Base-by-base conservation (phyloP, 2,797 vertebrate species). In the Xenops minutus region DNA sequence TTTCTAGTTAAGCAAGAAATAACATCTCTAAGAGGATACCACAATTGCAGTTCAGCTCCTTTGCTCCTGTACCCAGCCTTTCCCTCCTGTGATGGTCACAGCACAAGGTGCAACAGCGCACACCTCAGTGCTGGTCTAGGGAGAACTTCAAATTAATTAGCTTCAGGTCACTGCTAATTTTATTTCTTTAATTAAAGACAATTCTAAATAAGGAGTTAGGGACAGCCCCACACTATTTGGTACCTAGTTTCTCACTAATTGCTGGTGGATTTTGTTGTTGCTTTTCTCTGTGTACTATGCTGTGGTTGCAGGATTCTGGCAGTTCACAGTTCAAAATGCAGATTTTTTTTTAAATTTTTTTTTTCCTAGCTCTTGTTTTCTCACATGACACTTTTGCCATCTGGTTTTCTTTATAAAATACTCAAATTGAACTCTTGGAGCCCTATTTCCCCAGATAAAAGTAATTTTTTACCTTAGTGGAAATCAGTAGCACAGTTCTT, bases 81-180 rank as follows among this genome's bases (percentile, higher is more conserved):
- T 64, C 21, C 10, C 24, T 88, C 6, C 36, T 72, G 12, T n/a
- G 64, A n/a, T 1, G 7, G 24, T 61, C 54, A 75, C 52, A 82
- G 39, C 18, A 20, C 13, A 27, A 55, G 6, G 36, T 18, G 6
- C 16, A 39, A 37, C 0, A 0, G 36, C 7, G 3, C 10, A n/a
- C 11, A 27, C 9, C 30, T 62, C 44, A 46, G 2, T 39, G 23
- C 21, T 62, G 11, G 7, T n/a, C 41, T 36, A 49, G n/a, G 37
- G 7, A 30, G 32, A 75, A 41, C 8, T 59, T 44, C 7, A 26
- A 82, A 30, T n/a, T 15, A 44, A 26, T 43, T 55, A 71, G 22
- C 15, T 85, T 67, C 7, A 18, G 24, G 9, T 24, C 4, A 39
- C 36, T 55, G 17, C 2, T 62, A 46, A 12, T 14, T 43, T 26